Base-by-base conservation (phyloP, 2,113 vertebrate species). In the Pitta sordida region DNA sequence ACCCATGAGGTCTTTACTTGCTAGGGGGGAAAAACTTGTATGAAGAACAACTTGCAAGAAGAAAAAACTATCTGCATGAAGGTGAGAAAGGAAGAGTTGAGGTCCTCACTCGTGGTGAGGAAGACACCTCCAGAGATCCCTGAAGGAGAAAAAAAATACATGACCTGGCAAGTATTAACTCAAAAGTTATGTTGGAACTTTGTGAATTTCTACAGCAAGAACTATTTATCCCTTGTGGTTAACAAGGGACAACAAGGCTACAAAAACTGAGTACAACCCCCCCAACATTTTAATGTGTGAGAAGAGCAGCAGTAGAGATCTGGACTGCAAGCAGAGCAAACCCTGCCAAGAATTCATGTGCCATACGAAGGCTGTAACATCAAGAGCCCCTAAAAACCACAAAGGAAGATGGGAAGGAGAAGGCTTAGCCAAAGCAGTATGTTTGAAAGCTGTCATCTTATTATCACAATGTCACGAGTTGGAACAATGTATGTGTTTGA, bases 301-400 rank as follows among this genome's bases (percentile, higher is more conserved):
- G 46, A 87, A 44, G 71, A 96, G 68, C 75, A 91, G 75, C 71
- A 96, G 43, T n/a, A 29, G 83, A 88, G 76, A 53, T 70, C 83
- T 91, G 81, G 70, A 48, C 58, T 56, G 52, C 44, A 71, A 84
- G 76, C 56, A 92, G 56, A 78, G 36, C 36, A 93, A 94, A 84
- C 29, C 37, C 53, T 94, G 96, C 91, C 94, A 95, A 91, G 73
- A 92, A 86, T 68, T 78, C 48, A 41, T 37, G 49, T 68, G 73
- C 91, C 94, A 94, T 90, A 92, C 52, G 88, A 96, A 95, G 93
- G 87, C 70, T 96, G 87, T 83, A 92, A 78, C 62, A 91, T 84
- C 78, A 79, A 89, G 64, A 89, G 90, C 49, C 84, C 51, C 70
- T 70, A 71, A 63, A 76, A 94, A 89, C 64, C 64, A 95, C 70